Conservation (phyloP, 2,888 invertebrate species). For the Xylota sylvarum region DNA sequence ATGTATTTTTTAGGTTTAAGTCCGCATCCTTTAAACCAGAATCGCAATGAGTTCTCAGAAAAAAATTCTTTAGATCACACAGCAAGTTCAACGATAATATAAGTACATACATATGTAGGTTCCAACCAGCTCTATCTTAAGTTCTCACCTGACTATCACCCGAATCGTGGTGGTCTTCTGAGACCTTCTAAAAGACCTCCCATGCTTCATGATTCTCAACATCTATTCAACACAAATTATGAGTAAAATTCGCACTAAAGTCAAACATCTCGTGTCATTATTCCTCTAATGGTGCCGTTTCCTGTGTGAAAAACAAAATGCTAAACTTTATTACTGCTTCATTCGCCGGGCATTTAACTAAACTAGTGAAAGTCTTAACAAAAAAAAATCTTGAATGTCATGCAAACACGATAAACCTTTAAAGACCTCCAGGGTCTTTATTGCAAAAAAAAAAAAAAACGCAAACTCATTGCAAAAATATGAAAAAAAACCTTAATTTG, state of each 20-base stretch:
- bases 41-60: no score
- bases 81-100: no score
- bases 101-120: no score
- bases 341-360: neutral
- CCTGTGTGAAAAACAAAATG: constrained; percentile 29
- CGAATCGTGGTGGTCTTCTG: no score
- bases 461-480: neutral
- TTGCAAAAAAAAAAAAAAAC: neutral
- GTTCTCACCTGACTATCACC: no score
- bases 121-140: no score
- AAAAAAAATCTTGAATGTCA: constrained; percentile 8
- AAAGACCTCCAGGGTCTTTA: neutral
- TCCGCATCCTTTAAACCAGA: no score
- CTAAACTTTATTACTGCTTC: constrained; percentile 18
- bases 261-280: neutral
- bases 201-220: neutral
- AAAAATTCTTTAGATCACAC: no score
- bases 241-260: neutral
- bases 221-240: neutral
- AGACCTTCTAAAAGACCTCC: neutral
- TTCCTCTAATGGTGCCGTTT: constrained; percentile 29
- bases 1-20: no score
- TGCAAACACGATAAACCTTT: constrained; percentile 18
- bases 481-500: constrained; percentile 29
- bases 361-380: constrained; percentile 35